Conservation (phyloP, 2,797 vertebrate species). For the Phataginus tetradactyla region DNA sequence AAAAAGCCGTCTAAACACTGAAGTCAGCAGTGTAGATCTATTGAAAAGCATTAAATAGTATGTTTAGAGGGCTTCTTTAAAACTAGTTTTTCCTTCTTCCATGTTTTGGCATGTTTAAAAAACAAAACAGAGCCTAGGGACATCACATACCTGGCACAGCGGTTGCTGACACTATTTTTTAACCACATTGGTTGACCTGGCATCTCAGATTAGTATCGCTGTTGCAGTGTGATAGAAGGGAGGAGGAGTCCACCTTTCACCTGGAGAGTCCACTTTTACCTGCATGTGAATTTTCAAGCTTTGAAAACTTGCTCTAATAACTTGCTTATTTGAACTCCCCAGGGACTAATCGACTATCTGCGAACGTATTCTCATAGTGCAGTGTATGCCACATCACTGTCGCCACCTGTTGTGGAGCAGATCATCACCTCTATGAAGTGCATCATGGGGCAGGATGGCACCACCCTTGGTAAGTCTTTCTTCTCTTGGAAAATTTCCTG, state of each 20-base stretch:
- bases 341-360: slow-evolving; percentile 97
- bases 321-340: slow-evolving; percentile 64
- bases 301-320: background rate
- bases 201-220: background rate
- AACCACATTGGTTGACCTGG: background rate
- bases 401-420: slow-evolving; percentile 94
- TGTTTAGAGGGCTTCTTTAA: background rate
- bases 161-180: background rate
- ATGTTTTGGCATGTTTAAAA: background rate
- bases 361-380: slow-evolving; percentile 95
- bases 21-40: background rate
- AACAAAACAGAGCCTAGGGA: background rate
- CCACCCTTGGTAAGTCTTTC: slow-evolving; percentile 90
- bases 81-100: background rate
- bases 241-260: background rate
- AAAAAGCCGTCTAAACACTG: background rate
- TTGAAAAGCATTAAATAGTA: background rate
- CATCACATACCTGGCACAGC: background rate
- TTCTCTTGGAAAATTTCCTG: background rate
- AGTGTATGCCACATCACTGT: slow-evolving; percentile 94
- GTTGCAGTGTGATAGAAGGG: background rate
- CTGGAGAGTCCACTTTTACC: no score
- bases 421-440: slow-evolving; percentile 95
- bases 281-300: background rate
- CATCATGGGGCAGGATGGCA: slow-evolving; percentile 97